Base-by-base conservation (phyloP, 2,797 vertebrate species). In the Anabas testudineus region DNA sequence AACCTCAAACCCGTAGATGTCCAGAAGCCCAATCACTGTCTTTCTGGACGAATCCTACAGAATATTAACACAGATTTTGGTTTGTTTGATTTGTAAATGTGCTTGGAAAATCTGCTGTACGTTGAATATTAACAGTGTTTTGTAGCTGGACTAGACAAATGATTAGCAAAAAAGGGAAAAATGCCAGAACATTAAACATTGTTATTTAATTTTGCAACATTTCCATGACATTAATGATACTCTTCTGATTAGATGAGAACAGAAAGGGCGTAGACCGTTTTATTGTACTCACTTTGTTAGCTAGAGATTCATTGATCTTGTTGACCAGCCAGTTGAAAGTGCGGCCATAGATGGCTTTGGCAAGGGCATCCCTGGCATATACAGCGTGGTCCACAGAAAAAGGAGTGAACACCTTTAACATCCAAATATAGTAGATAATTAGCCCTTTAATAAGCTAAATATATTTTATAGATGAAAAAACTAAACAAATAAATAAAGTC, bases 1-100 rank as follows among this genome's bases (percentile, higher is more conserved):
- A 67, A 99, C 97, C 86, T 99, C 97, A 61, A 99, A 99, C 7
- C 97, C 97, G 9, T 99, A 99, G 89, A 99, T 99, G 81, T 99
- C 97, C 81, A 99, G 88, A 61, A 99, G 87, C 26, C 97, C 97
- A 5, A 99, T 98, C 18, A 98, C 96, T 0, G 94, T 98, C 82
- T 97, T 98, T 83, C 89, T 92, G 76, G 93, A 95, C 7, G 95
- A 86, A 67, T 99, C 97, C 97, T 99, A 22, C 8, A 80, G 45
- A 52, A n/a, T 37, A 59, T 55, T 71, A 4, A 76, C 4, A 61
- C 26, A 78, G 10, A 72, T 41, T 57, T 1, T 36, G 18, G 2
- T 14, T 69, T 67, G 0, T n/a, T n/a, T n/a, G n/a, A n/a, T n/a
- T n/a, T n/a, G n/a, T n/a, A n/a, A n/a, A n/a, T 19, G 10, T 10